Evolutionary conservation across 2,113 vertebrate species (phyloP).

Genomic region (Opisthocomus hoazin): DNA sequence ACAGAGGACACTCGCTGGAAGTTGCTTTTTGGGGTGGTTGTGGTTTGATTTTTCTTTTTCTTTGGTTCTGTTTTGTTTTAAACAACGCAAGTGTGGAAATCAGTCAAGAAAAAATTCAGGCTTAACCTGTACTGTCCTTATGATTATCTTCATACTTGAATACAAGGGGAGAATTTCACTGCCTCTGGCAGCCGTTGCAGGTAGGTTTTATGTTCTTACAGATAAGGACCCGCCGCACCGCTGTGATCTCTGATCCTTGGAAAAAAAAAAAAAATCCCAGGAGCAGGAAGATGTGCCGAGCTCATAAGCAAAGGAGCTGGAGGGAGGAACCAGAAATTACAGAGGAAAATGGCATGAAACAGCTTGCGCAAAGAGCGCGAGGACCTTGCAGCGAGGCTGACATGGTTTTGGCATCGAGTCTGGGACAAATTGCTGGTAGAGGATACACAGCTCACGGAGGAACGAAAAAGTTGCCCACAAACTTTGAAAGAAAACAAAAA

Average conservation of each 20-base stretch:
- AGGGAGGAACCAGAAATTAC: neutral
- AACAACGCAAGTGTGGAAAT: neutral
- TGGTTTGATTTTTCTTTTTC: fast-evolving
- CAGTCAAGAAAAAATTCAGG: neutral
- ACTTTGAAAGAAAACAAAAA: neutral
- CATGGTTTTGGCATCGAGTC: neutral
- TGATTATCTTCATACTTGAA: neutral
- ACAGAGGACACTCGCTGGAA: neutral
- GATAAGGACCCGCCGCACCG: neutral
- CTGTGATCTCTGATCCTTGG: neutral
- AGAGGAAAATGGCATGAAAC: neutral
- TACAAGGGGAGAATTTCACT: neutral
- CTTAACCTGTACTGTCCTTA: neutral
- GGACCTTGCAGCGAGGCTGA: neutral
- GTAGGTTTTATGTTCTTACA: neutral
- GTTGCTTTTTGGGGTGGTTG: neutral
- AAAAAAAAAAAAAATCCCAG: neutral
- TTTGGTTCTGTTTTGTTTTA: neutral
- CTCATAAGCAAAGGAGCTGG: neutral
- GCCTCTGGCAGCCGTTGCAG: neutral
- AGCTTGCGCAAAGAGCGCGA: neutral
- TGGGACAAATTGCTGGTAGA: slow-evolving; percentile 34
- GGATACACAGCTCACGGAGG: neutral
- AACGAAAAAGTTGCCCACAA: neutral
- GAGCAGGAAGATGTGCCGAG: neutral